phyloP scores from a whole-genome alignment of 2,797 vertebrate species.

The Squalus acanthias region DNA sequence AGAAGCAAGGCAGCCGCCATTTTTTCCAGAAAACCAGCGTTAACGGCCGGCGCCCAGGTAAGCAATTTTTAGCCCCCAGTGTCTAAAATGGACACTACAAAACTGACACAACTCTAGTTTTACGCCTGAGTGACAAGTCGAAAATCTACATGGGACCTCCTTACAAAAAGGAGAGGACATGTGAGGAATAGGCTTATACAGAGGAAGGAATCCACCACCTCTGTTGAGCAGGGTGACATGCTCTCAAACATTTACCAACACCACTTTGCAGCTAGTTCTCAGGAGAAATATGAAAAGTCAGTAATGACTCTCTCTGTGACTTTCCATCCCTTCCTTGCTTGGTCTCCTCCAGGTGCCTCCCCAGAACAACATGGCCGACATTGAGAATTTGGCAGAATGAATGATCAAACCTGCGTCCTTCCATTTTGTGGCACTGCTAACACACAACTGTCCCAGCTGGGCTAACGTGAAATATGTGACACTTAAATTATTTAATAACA shows the following conservation, averaged over 20 bases:
- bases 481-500: background rate
- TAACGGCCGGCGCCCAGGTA: no score
- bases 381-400: background rate
- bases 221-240: background rate
- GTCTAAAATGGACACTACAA: background rate
- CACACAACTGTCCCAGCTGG: background rate
- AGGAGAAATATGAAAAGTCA: background rate
- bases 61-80: background rate
- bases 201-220: background rate
- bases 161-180: background rate
- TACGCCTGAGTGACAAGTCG: background rate
- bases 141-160: background rate
- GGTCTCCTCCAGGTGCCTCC: background rate
- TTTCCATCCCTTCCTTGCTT: background rate
- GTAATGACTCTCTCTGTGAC: background rate
- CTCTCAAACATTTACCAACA: background rate
- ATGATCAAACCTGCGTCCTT: background rate
- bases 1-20: no score
- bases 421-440: background rate
- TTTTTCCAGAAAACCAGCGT: no score
- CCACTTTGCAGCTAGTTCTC: background rate
- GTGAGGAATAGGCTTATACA: background rate
- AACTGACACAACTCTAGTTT: background rate
- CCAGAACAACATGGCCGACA: background rate
- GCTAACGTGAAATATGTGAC: background rate